Evolutionary conservation across 2,113 vertebrate species (phyloP), one percentile per base, ranked within the genome.

Genomic region (Pogona vitticeps): DNA sequence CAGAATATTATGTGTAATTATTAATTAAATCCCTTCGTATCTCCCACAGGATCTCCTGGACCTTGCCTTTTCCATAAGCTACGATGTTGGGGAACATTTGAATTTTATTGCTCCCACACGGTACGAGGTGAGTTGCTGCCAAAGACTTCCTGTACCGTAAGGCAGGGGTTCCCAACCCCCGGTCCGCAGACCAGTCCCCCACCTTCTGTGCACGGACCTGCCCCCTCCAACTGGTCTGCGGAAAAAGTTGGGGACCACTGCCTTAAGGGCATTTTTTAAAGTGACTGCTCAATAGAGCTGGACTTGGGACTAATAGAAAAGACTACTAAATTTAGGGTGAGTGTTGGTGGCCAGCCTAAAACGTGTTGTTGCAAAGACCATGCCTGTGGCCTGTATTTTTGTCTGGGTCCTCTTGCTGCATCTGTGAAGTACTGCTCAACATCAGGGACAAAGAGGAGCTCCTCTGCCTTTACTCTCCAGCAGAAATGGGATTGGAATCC

Each of bases 41-140:
- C 23, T 26, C 61, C 36, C 20, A 1, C 78, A 99, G 99, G 98
- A 99, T 31, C 95, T 98, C 82, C 94, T 97, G 91, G 99, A 99
- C 76, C 93, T 98, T 90, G 98, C 98, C 2, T 99, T 99, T 92
- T 99, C 98, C 84, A 95, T 99, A 67, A 97, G 97, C 21, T 98
- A 99, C 0, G 98, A 99, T 1, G 93, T 96, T 0, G 98, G 98
- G 79, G 98, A 99, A 88, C 98, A 98, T 92, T 95, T 99, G 88
- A 99, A 99, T 95, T 99, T 99, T 71, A 91, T 99, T 40, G 98
- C 98, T 6, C 97, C 98, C 1, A 98, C 97, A 20, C 97, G 97
- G 76, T 97, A 97, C 0, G 98, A 99, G 82, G 98, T 99, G 94
- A 98, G 99, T 95, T 15, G 15, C 59, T 86, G 36, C 15, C 10